Base-by-base conservation (phyloP, 2,113 vertebrate species). In the Urocolius indicus region DNA sequence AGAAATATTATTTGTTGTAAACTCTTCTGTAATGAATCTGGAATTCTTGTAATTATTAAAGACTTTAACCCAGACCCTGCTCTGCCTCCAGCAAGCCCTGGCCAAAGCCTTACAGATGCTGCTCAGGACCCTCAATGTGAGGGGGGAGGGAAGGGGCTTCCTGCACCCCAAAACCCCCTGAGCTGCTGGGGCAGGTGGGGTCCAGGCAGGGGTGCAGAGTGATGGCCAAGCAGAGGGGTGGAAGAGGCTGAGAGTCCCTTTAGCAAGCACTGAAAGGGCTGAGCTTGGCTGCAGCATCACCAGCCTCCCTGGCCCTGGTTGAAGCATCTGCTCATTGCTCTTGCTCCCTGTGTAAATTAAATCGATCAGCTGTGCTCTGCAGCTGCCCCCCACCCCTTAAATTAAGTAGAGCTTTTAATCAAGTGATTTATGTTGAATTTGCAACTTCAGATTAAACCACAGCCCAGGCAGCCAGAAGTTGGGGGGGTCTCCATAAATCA, bases 41-140 rank as follows among this genome's bases (percentile, higher is more conserved):
- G 93, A 96, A 95, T 95, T 95, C 94, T 88, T 97, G 96, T 97
- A 94, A 96, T 94, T 94, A 97, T 97, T 97, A 97, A 97, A 95
- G 83, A 94, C 93, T 96, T 96, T 95, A 97, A 96, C 90, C 75
- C 7, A 34, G 69, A 43, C 22, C 63, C 41, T 3, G 13, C 51
- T 76, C 55, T 43, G 79, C 65, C 43, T 58, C 22, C 30, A 45
- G 51, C 13, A 72, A 17, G 30, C 34, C 34, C 48, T 10, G 21
- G 65, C 61, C 67, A 36, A 38, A 27, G 45, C 15, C 6, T 61
- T 30, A n/a, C 38, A 29, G 26, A 6, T 52, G 16, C 12, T 26
- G 29, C 43, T 1, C 2, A 17, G 24, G 30, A 43, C 21, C 51
- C 52, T 55, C 75, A n/a, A n/a, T n/a, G n/a, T n/a, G n/a, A n/a